A percentile compares a stretch with the other conserved stretches of the same genome.
These are phyloP conservation scores for Takifugu rubripes DNA, from an alignment of 2,797 vertebrate genomes.

Conservation along the genomic window DNA sequence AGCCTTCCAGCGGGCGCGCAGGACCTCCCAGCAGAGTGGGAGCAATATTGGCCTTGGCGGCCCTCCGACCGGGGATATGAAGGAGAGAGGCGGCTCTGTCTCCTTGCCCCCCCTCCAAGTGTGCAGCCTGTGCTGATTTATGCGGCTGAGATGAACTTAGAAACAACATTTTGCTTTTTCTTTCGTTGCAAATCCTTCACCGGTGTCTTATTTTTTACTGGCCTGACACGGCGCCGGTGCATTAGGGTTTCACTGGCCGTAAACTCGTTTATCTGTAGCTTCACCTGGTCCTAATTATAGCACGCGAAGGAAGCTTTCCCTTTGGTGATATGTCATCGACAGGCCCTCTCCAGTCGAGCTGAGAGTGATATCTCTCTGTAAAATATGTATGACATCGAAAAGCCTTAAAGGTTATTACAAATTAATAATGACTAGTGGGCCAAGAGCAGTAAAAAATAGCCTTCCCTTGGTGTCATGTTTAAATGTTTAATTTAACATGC, in stretches of 20 bases:
- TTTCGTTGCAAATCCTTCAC: not conserved
- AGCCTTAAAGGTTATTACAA: constrained; percentile 85
- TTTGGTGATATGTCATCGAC: constrained; percentile 73
- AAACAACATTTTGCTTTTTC: constrained; percentile 1
- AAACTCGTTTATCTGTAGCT: constrained; percentile 43
- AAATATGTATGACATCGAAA: constrained; percentile 85
- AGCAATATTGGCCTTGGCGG: constrained; percentile 51
- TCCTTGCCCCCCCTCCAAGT: constrained; percentile 16
- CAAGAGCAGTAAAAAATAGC: constrained; percentile 78
- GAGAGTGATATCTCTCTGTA: constrained; percentile 78
- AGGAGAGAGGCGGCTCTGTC: constrained; percentile 33
- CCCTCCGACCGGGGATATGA: constrained; percentile 32
- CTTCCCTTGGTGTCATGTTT: constrained; percentile 69
- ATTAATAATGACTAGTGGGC: constrained; percentile 82
- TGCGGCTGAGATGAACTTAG: constrained; percentile 42
- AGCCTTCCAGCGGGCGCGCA: constrained; percentile 54
- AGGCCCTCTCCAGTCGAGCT: constrained; percentile 54
- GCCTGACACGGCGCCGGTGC: constrained; percentile 13
- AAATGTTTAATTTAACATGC: constrained; percentile 79
- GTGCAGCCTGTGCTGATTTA: constrained; percentile 49
- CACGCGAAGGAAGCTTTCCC: constrained; percentile 53
- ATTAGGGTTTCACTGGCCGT: constrained; percentile 10
- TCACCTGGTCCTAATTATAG: constrained; percentile 77
- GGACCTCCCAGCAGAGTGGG: constrained; percentile 51
- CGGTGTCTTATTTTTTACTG: not conserved